Conservation (phyloP, 2,113 vertebrate species). For the Amblyopsis rosae region DNA sequence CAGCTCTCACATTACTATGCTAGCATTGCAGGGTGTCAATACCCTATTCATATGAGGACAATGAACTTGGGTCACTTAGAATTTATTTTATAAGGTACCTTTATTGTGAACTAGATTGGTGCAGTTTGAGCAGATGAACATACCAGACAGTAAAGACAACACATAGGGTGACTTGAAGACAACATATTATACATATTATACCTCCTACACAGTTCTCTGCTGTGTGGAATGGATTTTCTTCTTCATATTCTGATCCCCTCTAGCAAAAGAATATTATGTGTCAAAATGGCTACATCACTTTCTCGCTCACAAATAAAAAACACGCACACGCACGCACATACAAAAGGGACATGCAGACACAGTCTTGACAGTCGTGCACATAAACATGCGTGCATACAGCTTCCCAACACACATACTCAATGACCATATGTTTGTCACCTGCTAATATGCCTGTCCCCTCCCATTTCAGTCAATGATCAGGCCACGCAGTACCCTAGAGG, state of each 20-base stretch:
- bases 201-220: slow-evolving; percentile 53
- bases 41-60: no score
- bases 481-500: slow-evolving; percentile 45
- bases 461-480: slow-evolving; percentile 53
- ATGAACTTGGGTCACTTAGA: no score
- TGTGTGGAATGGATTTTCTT: slow-evolving; percentile 65
- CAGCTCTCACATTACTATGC: no score
- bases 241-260: slow-evolving; percentile 59
- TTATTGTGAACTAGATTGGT: no score
- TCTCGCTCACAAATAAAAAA: background rate
- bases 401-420: background rate
- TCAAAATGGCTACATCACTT: slow-evolving; percentile 33
- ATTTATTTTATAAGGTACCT: no score
- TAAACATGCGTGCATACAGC: background rate
- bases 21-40: no score
- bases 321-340: background rate
- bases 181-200: slow-evolving; percentile 27
- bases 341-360: background rate
- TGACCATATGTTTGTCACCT: slow-evolving; percentile 22
- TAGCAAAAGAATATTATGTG: slow-evolving; percentile 64
- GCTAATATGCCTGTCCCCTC: slow-evolving; percentile 27
- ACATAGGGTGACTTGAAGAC: no score
- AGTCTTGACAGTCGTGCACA: no score
- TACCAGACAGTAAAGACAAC: no score
- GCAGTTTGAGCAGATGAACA: no score